Evolutionary conservation across 2,888 invertebrate genomes (phyloP), one percentile per base, ranked within the genome.

Genomic region (Cheilosia impressa): DNA sequence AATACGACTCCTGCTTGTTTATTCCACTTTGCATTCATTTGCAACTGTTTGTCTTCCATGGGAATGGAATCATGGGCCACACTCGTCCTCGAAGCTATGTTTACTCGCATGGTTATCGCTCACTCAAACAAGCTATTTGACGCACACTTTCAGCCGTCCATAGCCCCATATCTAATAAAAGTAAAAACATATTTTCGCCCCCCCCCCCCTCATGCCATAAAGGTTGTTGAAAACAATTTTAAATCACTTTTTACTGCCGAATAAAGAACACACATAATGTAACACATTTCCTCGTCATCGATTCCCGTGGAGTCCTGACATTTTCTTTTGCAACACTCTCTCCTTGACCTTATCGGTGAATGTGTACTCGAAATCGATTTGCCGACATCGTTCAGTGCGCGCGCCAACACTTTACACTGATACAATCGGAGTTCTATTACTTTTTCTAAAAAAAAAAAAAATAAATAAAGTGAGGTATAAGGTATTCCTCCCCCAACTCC

Each of bases 321-420:
- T 27, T 13, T n/a, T 15, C 24, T 4, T 1, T 1, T 17, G 13
- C n/a, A 10, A 2, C 10, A 55, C 31, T 15, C 7, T 72, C 72
- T 79, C 75, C 60, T 76, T 82, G 81, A 78, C 83, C 78, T 83
- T 83, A 78, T 83, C 78, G 68, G 52, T 31, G 68, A 68, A 58
- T 38, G 27, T 41, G 60, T 57, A 68, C 52, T 52, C 24, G 2
- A 78, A 83, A 83, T 83, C 72, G 83, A 83, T 83, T 83, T 57
- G 55, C 57, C 9, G 55, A 57, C n/a, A 24, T n/a, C n/a, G 43
- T 43, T 43, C 17, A 47, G 13, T 60, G 68, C 6, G 6, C 10
- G 10, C 52, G 27, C 57, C 45, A 57, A 27, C 55, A 63, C 58
- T 45, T 34, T 41, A 60, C 45, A 41, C 45, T 53, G 81, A 80